A percentile compares a stretch with the other conserved stretches of the same genome.
Evolutionary conservation across 2,888 invertebrate genomes (phyloP).

Genomic region (Polydesmus complanatus): DNA sequence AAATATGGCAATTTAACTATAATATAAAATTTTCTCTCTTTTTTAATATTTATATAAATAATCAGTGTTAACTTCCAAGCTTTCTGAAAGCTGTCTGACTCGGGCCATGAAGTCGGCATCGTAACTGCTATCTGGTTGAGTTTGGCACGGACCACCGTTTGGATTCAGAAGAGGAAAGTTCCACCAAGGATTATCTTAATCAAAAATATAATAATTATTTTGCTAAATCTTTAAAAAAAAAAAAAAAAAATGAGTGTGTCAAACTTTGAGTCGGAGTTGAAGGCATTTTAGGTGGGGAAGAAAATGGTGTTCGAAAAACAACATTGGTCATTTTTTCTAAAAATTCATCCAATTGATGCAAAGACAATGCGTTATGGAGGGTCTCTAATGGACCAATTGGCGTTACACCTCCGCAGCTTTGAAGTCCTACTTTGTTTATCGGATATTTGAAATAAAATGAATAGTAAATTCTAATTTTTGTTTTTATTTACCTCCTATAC

Average conservation of each 20-base stretch:
- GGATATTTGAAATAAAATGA: too few species aligned
- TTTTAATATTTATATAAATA: not conserved
- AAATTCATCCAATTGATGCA: constrained; percentile 78
- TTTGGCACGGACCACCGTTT: not conserved
- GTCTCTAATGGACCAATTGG: constrained; percentile 94
- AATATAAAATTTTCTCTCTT: too few species aligned
- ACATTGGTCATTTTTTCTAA: constrained; percentile 70
- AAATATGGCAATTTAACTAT: too few species aligned
- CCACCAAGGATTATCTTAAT: not conserved
- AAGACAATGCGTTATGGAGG: constrained; percentile 86
- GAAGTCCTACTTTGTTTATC: constrained; percentile 10
- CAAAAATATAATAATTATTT: too few species aligned
- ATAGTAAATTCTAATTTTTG: too few species aligned
- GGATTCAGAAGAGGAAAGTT: not conserved
- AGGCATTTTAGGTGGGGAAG: constrained; percentile 42
- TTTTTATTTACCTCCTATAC: constrained; percentile 16
- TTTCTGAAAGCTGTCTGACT: constrained; percentile 12
- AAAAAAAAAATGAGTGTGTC: too few species aligned
- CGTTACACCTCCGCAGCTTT: constrained; percentile 79
- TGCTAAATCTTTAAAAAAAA: too few species aligned
- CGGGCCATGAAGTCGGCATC: constrained; percentile 25
- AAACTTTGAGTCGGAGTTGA: constrained; percentile 15
- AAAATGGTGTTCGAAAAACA: constrained; percentile 51
- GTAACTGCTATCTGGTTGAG: constrained; percentile 35
- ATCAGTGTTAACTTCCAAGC: constrained; percentile 9